phyloP scores from a whole-genome alignment of 1,140 invertebrate species.

The Rhopalosiphum maidis region DNA sequence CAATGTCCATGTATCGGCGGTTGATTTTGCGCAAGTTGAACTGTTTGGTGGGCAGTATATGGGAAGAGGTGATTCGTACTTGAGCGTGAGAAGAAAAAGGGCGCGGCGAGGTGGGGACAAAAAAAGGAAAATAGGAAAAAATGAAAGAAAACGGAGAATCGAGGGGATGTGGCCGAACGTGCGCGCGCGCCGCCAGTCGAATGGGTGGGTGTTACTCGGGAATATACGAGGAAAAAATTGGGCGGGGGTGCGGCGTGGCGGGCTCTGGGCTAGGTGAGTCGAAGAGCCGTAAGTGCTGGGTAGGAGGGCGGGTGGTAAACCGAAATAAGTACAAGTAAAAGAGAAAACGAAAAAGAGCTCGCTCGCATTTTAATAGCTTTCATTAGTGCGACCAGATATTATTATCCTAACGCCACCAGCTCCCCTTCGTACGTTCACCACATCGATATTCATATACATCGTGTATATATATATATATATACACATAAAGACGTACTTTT shows the following conservation, averaged over 20 bases:
- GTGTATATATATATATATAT: neutral
- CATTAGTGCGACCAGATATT: slow-evolving; percentile 50
- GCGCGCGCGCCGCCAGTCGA: slow-evolving; percentile 28
- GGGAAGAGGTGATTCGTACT: too few species aligned
- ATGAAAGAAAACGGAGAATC: slow-evolving; percentile 11
- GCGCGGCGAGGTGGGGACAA: too few species aligned
- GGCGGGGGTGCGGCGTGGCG: neutral
- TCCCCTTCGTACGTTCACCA: neutral
- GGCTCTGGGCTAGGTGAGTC: neutral
- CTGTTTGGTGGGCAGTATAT: neutral
- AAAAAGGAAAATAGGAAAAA: neutral
- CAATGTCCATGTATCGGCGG: neutral
- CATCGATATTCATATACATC: neutral
- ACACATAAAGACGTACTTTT: neutral
- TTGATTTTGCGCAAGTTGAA: neutral
- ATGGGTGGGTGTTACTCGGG: slow-evolving; percentile 48
- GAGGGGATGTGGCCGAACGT: slow-evolving; percentile 51
- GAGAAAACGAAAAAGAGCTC: slow-evolving; percentile 44
- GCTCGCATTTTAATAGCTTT: slow-evolving; percentile 51
- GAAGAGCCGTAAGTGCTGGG: too few species aligned
- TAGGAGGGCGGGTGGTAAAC: neutral
- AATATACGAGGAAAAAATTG: slow-evolving; percentile 15
- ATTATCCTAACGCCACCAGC: neutral
- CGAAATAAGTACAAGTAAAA: neutral
- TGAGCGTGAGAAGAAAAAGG: neutral